Evolutionary conservation across 2,888 invertebrate species (phyloP).

Genomic region (Patella caerulea): DNA sequence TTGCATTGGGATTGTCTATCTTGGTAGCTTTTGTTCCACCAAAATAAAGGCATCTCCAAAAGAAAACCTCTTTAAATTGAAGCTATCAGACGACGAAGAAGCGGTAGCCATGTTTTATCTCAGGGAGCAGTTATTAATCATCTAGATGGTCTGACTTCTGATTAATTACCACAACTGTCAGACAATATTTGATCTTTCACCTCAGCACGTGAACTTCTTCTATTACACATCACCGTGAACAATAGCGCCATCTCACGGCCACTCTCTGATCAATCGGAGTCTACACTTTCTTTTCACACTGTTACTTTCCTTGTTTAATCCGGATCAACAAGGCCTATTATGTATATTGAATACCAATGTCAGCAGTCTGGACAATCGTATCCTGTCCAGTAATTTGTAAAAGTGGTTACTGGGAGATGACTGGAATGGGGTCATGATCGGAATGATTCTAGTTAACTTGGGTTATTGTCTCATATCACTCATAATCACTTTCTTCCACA

Average conservation of each 20-base stretch:
- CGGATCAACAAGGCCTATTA: slow-evolving; percentile 4
- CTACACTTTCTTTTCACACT: not conserved
- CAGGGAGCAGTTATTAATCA: no score
- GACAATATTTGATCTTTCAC: slow-evolving; percentile 10
- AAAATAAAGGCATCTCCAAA: no score
- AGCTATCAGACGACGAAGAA: no score
- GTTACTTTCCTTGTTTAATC: slow-evolving; percentile 9
- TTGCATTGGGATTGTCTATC: no score
- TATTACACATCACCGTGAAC: not conserved
- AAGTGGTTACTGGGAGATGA: not conserved
- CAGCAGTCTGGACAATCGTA: slow-evolving; percentile 7
- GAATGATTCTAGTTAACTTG: no score
- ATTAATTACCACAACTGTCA: slow-evolving; percentile 8
- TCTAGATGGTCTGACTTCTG: not conserved
- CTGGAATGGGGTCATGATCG: no score
- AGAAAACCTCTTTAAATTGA: no score
- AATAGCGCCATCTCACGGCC: slow-evolving; percentile 4
- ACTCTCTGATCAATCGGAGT: not conserved
- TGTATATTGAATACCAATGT: not conserved
- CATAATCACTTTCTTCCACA: no score
- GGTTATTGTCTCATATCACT: no score
- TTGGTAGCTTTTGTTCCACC: no score
- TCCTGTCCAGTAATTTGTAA: slow-evolving; percentile 4
- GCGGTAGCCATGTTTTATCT: no score
- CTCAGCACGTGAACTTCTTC: not conserved